These are phyloP conservation scores for Burhinus oedicnemus DNA, from an alignment of 2,113 vertebrate species.

Conservation along the genomic window DNA sequence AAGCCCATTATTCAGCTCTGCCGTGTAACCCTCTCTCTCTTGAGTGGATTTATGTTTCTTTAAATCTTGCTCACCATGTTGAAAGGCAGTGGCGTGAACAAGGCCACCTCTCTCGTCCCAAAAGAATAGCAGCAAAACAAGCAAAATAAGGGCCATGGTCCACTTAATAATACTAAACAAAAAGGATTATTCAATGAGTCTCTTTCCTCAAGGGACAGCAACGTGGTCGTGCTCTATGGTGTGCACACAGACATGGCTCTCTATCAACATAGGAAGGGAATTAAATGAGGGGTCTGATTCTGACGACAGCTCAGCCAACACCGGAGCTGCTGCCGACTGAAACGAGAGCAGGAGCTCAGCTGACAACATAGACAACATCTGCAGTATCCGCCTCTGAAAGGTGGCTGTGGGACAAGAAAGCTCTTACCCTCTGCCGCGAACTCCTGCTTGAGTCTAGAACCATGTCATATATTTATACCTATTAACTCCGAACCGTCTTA, in stretches of 20 bases:
- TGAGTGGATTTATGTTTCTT: slow-evolving; percentile 69
- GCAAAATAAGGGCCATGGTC: slow-evolving; percentile 67
- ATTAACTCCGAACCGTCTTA: background rate
- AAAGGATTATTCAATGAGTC: slow-evolving; percentile 74
- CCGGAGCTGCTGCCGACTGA: background rate
- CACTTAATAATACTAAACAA: slow-evolving; percentile 76
- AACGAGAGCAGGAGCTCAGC: background rate
- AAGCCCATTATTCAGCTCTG: slow-evolving; percentile 74
- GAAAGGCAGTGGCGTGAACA: slow-evolving; percentile 68
- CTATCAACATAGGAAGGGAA: slow-evolving; percentile 41
- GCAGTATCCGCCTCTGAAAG: background rate
- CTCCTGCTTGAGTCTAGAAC: background rate
- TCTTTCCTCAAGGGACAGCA: slow-evolving; percentile 67
- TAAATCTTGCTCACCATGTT: slow-evolving; percentile 67
- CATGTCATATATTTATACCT: rapidly evolving
- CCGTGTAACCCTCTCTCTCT: slow-evolving; percentile 57
- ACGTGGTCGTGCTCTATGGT: slow-evolving; percentile 1
- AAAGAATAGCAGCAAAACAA: slow-evolving; percentile 70
- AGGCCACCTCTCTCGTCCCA: slow-evolving; percentile 65
- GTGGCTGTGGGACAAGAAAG: background rate
- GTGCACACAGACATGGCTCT: slow-evolving; percentile 65
- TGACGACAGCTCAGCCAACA: background rate
- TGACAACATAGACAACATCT: background rate
- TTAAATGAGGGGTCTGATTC: background rate
- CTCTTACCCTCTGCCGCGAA: background rate